These are phyloP conservation scores for Drosophila navojoa DNA, from an alignment of 1,140 invertebrate genomes.

Conservation along the genomic window DNA sequence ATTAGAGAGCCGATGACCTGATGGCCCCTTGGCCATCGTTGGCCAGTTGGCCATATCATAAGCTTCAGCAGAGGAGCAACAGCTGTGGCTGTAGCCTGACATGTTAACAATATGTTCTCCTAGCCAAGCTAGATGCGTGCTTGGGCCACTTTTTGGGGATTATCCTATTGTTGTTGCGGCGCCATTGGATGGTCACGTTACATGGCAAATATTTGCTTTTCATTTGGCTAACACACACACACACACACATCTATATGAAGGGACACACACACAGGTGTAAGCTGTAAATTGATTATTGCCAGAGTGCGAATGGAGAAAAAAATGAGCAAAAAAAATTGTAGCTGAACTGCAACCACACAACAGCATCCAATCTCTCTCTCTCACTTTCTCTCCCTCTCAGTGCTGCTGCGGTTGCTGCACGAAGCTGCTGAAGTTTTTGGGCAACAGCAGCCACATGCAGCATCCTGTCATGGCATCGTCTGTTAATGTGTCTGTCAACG, in stretches of 20 bases:
- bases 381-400: background rate
- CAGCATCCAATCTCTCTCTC: constrained; percentile 27
- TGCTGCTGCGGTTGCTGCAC: constrained; percentile 18
- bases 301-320: background rate
- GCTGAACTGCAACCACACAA: constrained; percentile 38
- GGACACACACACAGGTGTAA: constrained; percentile 30
- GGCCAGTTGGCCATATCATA: background rate
- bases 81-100: constrained; percentile 26
- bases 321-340: background rate
- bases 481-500: constrained; percentile 57
- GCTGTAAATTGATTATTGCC: constrained; percentile 75
- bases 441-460: constrained; percentile 9
- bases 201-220: constrained; percentile 77
- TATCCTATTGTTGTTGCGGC: constrained; percentile 53
- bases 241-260: background rate
- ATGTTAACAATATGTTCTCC: constrained; percentile 44
- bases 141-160: constrained; percentile 30
- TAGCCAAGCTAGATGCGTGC: constrained; percentile 23
- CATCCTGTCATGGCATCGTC: constrained; percentile 30
- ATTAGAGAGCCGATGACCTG: constrained; percentile 22
- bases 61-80: background rate
- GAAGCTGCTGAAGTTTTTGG: constrained; percentile 10
- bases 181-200: constrained; percentile 47
- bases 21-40: background rate
- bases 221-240: constrained; percentile 59